phyloP scores from a whole-genome alignment of 2,797 vertebrate species.

The Phaenicophaeus curvirostris region DNA sequence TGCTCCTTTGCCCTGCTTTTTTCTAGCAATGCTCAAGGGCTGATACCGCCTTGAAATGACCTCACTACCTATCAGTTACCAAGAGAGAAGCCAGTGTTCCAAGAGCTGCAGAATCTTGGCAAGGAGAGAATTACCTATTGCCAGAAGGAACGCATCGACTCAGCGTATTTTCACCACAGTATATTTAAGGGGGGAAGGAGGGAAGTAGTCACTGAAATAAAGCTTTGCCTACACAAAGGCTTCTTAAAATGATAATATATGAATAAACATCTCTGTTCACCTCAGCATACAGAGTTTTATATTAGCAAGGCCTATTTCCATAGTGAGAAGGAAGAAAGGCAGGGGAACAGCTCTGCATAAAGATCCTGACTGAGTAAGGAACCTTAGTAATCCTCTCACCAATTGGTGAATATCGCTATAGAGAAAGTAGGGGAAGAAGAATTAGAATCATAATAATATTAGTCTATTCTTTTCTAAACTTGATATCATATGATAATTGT shows the following conservation, averaged over 20 bases:
- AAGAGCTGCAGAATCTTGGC: slow-evolving; percentile 21
- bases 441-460: not conserved
- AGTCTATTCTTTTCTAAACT: not conserved
- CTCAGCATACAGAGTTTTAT: not conserved
- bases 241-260: not conserved
- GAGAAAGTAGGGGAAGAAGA: not conserved
- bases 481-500: not conserved
- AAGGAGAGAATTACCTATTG: slow-evolving; percentile 9
- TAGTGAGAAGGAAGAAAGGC: slow-evolving; percentile 3
- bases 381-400: not conserved
- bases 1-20: not conserved
- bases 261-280: not conserved
- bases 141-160: slow-evolving; percentile 22
- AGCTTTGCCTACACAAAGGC: not conserved
- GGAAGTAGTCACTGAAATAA: not conserved
- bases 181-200: not conserved
- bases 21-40: not conserved
- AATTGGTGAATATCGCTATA: not conserved
- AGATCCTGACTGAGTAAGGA: not conserved
- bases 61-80: not conserved
- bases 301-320: not conserved
- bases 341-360: not conserved
- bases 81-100: not conserved
- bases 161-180: not conserved
- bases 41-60: not conserved